A percentile compares a stretch with the other conserved stretches of the same genome.
Evolutionary conservation across 2,797 vertebrate species (phyloP).

Genomic region (Cottoperca gobio): DNA sequence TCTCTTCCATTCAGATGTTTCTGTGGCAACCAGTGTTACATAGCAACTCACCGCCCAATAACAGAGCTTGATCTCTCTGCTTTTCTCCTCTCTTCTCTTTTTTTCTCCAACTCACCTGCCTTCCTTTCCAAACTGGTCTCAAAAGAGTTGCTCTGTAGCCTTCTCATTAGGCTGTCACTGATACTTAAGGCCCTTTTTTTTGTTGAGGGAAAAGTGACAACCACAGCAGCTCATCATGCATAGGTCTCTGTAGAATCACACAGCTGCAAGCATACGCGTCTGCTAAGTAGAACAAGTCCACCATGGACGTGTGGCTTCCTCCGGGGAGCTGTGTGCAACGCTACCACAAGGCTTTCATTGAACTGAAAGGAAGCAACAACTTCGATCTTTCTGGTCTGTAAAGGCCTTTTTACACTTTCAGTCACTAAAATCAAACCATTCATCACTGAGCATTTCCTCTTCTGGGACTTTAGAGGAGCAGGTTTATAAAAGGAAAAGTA

Average conservation of each 20-base stretch:
- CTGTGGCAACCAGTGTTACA: slow-evolving; percentile 79
- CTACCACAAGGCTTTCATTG: slow-evolving; percentile 10
- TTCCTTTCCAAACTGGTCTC: slow-evolving; percentile 28
- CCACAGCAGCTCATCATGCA: neutral
- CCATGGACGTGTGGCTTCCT: neutral
- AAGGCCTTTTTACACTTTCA: slow-evolving; percentile 3
- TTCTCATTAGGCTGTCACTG: slow-evolving; percentile 14
- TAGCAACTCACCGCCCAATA: slow-evolving; percentile 76
- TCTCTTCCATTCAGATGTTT: slow-evolving; percentile 78
- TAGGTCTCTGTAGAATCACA: neutral
- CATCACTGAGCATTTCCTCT: slow-evolving; percentile 15
- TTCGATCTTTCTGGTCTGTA: neutral
- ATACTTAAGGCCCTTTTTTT: neutral
- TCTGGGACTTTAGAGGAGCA: neutral
- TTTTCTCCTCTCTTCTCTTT: slow-evolving; percentile 19
- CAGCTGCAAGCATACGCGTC: neutral
- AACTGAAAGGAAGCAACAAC: slow-evolving; percentile 18
- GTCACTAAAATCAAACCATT: slow-evolving; percentile 13
- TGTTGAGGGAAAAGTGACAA: slow-evolving; percentile 9
- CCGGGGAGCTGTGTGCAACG: neutral
- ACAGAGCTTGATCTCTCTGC: slow-evolving; percentile 30
- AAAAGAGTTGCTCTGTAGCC: slow-evolving; percentile 13
- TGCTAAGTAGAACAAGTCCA: slow-evolving; percentile 23
- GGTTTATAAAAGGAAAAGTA: slow-evolving; percentile 23
- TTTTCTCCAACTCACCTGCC: slow-evolving; percentile 28